phyloP scores from a whole-genome alignment of 2,113 vertebrate species.

The Protobothrops mucrosquamatus region DNA sequence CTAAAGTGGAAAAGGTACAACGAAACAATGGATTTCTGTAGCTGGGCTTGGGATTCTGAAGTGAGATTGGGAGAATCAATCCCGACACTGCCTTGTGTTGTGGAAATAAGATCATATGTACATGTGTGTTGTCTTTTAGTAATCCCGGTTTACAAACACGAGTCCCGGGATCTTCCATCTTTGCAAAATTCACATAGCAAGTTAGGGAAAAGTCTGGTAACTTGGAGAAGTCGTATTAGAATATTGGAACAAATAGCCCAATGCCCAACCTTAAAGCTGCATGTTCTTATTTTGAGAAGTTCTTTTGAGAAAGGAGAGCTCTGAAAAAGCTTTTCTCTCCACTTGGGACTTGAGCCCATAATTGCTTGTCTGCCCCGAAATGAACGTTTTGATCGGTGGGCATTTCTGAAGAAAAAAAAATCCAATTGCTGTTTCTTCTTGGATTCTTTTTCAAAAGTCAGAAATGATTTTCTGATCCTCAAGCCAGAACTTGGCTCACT shows the following conservation, averaged over 20 bases:
- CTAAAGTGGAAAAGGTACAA: conserved; percentile 91
- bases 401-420: neutral
- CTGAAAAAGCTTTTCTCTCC: neutral
- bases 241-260: neutral
- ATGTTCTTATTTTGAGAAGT: neutral
- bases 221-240: neutral
- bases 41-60: neutral
- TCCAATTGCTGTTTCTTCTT: neutral
- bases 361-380: neutral
- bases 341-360: neutral
- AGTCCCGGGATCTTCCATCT: neutral
- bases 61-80: neutral
- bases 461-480: neutral
- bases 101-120: neutral
- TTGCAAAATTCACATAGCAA: neutral
- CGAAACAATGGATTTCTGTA: rapidly evolving
- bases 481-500: neutral
- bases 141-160: neutral
- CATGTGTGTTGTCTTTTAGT: neutral
- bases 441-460: neutral
- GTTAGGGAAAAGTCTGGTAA: neutral
- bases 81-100: neutral
- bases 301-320: neutral
- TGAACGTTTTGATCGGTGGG: neutral
- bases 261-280: neutral